These are phyloP conservation scores for Lissonota sp. DNA, from an alignment of 2,888 invertebrate species.

Conservation along the genomic window DNA sequence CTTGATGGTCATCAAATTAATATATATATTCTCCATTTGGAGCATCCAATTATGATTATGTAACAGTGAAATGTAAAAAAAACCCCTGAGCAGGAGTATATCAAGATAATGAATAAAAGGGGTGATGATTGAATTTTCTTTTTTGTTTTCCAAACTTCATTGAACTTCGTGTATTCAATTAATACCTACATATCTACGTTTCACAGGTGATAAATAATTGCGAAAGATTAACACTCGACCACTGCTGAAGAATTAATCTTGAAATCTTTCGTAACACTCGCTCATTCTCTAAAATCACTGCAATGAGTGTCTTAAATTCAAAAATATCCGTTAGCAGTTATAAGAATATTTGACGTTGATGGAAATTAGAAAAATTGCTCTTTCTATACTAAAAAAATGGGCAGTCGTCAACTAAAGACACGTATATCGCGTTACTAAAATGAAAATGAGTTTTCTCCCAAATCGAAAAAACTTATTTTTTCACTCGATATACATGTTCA, in stretches of 20 bases:
- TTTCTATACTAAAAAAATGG: constrained; percentile 58
- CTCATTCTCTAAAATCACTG: constrained; percentile 51
- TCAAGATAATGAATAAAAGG: constrained; percentile 45
- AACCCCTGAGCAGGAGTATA: constrained; percentile 6
- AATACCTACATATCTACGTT: constrained; percentile 58
- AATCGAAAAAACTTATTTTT: too few relatives aligned
- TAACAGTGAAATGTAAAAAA: constrained; percentile 47
- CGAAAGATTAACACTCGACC: constrained; percentile 27
- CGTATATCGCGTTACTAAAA: too few relatives aligned
- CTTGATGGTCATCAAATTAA: too few relatives aligned
- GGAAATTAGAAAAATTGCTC: constrained; percentile 73
- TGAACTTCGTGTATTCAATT: constrained; percentile 69
- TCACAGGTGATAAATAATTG: constrained; percentile 42
- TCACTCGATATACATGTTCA: too few relatives aligned
- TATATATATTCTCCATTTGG: constrained; percentile 11
- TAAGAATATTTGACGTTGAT: constrained; percentile 72
- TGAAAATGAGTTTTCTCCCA: too few relatives aligned
- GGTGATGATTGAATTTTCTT: constrained; percentile 9
- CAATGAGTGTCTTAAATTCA: constrained; percentile 70
- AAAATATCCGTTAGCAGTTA: constrained; percentile 71
- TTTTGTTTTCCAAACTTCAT: constrained; percentile 47
- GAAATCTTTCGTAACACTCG: constrained; percentile 1
- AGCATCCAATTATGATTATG: constrained; percentile 29
- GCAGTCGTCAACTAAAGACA: constrained; percentile 63
- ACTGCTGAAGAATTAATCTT: constrained; percentile 16